Conservation (phyloP, 2,797 vertebrate species). For the Paedocypris micromegethes region DNA sequence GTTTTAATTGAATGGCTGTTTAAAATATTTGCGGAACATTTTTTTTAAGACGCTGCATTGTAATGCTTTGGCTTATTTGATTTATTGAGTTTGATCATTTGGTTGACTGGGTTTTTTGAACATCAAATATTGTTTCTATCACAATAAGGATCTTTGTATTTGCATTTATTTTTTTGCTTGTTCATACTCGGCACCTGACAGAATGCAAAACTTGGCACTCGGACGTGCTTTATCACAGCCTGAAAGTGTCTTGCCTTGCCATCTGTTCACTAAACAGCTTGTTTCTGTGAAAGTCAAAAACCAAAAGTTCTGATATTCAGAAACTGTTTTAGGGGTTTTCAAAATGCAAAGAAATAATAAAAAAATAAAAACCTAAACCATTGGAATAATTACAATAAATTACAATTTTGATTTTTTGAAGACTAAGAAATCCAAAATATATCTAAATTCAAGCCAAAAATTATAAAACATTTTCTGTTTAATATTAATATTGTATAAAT, state of each 20-base stretch:
- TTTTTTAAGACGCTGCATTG: neutral
- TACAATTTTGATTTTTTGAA: no score
- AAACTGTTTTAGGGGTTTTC: conserved; percentile 12
- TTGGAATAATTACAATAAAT: no score
- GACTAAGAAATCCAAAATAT: no score
- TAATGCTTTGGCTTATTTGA: no score
- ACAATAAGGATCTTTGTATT: neutral
- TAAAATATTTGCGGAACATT: no score
- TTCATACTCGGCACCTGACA: conserved; percentile 23
- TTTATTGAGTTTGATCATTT: neutral
- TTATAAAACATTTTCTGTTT: no score
- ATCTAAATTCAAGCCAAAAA: no score
- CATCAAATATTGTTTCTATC: no score
- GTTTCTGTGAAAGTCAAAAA: conserved; percentile 16
- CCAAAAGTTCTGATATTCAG: conserved; percentile 31
- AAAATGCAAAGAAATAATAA: neutral
- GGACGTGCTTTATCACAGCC: conserved; percentile 25
- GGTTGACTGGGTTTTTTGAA: no score
- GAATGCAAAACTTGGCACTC: conserved; percentile 15
- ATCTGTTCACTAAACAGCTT: conserved; percentile 32
- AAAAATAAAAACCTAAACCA: no score
- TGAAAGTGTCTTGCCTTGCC: conserved; percentile 30
- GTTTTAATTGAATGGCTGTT: no score
- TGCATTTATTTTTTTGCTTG: conserved; percentile 10
- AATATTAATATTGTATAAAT: no score